Conservation (phyloP, 2,113 vertebrate species). For the Eonycteris spelaea region DNA sequence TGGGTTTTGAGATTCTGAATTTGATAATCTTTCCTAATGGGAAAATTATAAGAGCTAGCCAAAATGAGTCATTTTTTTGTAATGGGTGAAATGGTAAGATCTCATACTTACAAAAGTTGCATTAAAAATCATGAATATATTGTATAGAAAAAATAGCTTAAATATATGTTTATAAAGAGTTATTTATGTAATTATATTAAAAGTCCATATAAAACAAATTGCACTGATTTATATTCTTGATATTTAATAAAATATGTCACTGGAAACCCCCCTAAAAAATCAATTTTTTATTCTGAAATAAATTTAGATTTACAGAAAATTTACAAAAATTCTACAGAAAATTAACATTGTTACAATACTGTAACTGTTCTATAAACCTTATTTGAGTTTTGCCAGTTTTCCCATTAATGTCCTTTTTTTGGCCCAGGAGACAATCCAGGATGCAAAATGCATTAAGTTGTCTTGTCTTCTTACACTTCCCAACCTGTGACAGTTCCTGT, state of each 20-base stretch:
- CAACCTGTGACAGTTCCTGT: not conserved
- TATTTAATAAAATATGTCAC: too few relatives aligned
- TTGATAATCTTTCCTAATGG: constrained; percentile 12
- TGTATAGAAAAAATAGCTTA: not conserved
- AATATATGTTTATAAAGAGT: too few relatives aligned
- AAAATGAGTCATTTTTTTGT: constrained; percentile 36
- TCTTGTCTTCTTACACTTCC: not conserved
- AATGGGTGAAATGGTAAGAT: not conserved
- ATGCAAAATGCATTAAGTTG: not conserved
- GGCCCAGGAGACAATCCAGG: not conserved
- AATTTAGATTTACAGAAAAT: constrained; percentile 28
- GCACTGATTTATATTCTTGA: too few relatives aligned
- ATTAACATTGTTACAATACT: not conserved
- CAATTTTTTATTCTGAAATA: constrained; percentile 41
- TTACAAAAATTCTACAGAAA: not conserved
- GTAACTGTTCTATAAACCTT: not conserved
- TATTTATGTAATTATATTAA: too few relatives aligned
- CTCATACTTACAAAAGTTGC: constrained; percentile 32
- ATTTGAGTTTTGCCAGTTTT: constrained; percentile 41
- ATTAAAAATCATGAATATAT: not conserved
- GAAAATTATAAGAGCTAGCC: constrained; percentile 32
- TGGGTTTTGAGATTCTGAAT: constrained; percentile 31
- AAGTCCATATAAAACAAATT: too few relatives aligned
- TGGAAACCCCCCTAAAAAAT: not conserved
- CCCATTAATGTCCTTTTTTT: not conserved